These are phyloP conservation scores for Omphaloscelis lunosa DNA, from an alignment of 2,888 invertebrate species.

Conservation along the genomic window DNA sequence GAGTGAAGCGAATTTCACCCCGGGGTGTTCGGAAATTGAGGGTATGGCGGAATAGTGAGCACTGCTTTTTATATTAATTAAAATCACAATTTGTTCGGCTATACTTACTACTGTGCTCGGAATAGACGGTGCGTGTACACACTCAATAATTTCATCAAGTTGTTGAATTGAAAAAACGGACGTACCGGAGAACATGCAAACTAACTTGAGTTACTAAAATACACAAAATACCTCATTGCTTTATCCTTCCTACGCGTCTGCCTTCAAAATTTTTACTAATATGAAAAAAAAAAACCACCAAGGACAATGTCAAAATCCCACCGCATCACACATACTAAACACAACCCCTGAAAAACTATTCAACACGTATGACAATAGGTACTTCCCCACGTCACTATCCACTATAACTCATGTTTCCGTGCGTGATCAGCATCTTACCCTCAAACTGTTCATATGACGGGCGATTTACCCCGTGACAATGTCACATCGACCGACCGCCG, in stretches of 20 bases:
- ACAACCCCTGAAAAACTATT: constrained; percentile 6
- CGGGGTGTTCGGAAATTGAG: constrained; percentile 60
- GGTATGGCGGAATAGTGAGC: constrained; percentile 34
- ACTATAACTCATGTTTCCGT: constrained; percentile 42
- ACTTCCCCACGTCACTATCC: constrained; percentile 24
- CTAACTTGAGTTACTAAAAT: not conserved
- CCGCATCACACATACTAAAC: not conserved
- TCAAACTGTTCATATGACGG: constrained; percentile 51
- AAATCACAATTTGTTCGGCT: constrained; percentile 20
- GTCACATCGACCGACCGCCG: constrained; percentile 33
- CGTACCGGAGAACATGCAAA: not conserved
- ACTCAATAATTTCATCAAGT: not conserved
- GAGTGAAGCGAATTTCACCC: constrained; percentile 49
- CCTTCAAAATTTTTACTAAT: not conserved
- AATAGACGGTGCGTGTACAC: not conserved
- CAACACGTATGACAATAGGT: constrained; percentile 23
- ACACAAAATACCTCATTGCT: not conserved
- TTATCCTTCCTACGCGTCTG: too few species aligned
- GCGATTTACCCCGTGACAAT: constrained; percentile 62
- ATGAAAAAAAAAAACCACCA: not conserved
- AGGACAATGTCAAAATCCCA: constrained; percentile 2
- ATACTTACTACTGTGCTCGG: not conserved
- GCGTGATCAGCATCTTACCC: constrained; percentile 56
- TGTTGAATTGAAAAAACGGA: not conserved
- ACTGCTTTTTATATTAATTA: constrained; percentile 42